phyloP scores from a whole-genome alignment of 2,888 invertebrate species.

The Eilema depressum region DNA sequence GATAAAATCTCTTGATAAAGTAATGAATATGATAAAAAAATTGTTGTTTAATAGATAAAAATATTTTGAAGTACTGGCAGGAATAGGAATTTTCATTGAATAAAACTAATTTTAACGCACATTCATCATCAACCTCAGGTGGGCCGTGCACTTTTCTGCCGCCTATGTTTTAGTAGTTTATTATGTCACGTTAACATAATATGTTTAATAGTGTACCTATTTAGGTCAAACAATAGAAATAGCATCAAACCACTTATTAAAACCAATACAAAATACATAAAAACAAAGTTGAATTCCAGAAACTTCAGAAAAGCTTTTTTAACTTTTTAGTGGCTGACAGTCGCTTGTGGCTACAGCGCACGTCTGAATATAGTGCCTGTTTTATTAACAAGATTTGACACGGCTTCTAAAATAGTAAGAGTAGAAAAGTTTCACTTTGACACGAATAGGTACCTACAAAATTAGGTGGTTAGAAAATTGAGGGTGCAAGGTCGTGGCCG shows the following conservation, averaged over 20 bases:
- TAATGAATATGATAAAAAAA: too few relatives aligned
- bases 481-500: too few relatives aligned
- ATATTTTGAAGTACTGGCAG: not conserved
- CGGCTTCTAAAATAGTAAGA: not conserved
- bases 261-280: not conserved
- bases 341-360: conserved; percentile 25
- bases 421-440: not conserved
- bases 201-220: too few relatives aligned
- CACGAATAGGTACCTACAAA: not conserved
- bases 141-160: too few relatives aligned
- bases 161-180: too few relatives aligned
- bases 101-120: too few relatives aligned
- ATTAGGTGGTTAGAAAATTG: too few relatives aligned
- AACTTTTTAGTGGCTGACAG: not conserved
- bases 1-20: not conserved
- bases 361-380: conserved; percentile 40
- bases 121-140: too few relatives aligned
- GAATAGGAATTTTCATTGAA: not conserved
- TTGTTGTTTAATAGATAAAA: not conserved
- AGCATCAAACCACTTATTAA: not conserved
- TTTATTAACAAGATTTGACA: conserved; percentile 14
- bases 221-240: too few relatives aligned
- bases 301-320: not conserved
- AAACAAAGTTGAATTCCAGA: not conserved
- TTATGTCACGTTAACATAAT: too few relatives aligned